Evolutionary conservation across 2,888 invertebrate species (phyloP).

Genomic region (Meteorus colon): DNA sequence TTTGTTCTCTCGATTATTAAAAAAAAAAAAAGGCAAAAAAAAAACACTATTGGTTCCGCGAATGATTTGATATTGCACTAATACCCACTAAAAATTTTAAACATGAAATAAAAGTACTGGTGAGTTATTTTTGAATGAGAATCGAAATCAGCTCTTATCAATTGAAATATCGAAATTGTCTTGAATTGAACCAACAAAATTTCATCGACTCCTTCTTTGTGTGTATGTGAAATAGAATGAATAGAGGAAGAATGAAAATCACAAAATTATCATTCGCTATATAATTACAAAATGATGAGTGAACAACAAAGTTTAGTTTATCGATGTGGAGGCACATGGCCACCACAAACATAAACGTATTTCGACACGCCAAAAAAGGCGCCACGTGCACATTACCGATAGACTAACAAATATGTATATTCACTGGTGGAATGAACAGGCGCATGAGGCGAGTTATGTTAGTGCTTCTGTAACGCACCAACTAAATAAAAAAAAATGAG

Average conservation of each 20-base stretch:
- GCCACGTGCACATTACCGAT: conserved; percentile 27
- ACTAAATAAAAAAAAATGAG: not conserved
- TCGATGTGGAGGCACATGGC: conserved; percentile 38
- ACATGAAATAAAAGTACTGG: no score
- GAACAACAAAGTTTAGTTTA: conserved; percentile 41
- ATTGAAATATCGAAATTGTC: no score
- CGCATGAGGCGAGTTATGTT: conserved; percentile 15
- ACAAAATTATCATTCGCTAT: conserved; percentile 18
- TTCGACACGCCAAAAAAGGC: conserved; percentile 19
- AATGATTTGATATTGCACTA: no score
- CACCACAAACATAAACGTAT: conserved; percentile 33
- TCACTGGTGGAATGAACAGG: conserved; percentile 18
- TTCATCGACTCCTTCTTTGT: no score
- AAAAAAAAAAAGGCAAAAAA: no score
- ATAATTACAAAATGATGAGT: conserved; percentile 31
- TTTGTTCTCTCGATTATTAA: not conserved
- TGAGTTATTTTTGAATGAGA: no score
- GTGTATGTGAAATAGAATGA: conserved; percentile 12
- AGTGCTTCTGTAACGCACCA: not conserved
- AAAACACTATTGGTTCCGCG: no score
- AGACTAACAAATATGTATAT: conserved; percentile 6
- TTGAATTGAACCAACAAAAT: no score
- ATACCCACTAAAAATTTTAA: no score
- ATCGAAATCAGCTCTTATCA: no score
- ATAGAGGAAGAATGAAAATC: conserved; percentile 30